Base-by-base conservation (phyloP, 2,888 invertebrate genomes). In the Aphidius colemani region DNA sequence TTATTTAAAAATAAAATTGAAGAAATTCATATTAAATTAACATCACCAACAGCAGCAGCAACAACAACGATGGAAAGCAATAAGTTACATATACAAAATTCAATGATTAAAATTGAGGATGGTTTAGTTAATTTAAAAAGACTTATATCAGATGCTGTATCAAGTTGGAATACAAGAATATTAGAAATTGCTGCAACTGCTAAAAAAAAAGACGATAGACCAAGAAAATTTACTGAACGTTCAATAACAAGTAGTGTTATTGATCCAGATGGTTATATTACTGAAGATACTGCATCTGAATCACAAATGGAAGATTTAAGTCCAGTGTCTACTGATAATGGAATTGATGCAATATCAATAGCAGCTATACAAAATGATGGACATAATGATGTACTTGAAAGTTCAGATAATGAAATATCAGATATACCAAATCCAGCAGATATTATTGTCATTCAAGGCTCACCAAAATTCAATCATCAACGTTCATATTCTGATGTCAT, bases 1-100 rank as follows among this genome's bases (percentile, higher is more conserved):
- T 83, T 85, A 58, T 94, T 95, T 77, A 92, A 92, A 70, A 89
- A 89, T 65, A 91, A 90, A 80, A 90, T 92, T 67, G 94, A 94
- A 75, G 90, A 91, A 70, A 88, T 94, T 62, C 94, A 95, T 75
- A 79, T 92, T 41, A 90, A 90, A 65, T 83, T 93, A 46, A 90
- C 91, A 0, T 88, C 90, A 0, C 87, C 89, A 1, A 86, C 86
- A 0, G 80, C 89, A 6, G 88, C 13, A 13, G 1, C 13, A 13
- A 13, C 13, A 13, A 88, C 70, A 85, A 88, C 70, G 85, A 84
- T 61, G 85, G 86, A 40, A 78, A 78, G 5, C 0, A 30, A 30
- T 2, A 30, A 30, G 5, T 75, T 64, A 30, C 75, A 81, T 7
- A 74, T 78, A 4, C 80, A 80, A 67, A 70, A 60, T 13, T 60